Percentiles rank a stretch among this genome's conserved stretches.
These are phyloP conservation scores for Pandion haliaetus DNA, from an alignment of 2,113 vertebrate species.

Conservation along the genomic window DNA sequence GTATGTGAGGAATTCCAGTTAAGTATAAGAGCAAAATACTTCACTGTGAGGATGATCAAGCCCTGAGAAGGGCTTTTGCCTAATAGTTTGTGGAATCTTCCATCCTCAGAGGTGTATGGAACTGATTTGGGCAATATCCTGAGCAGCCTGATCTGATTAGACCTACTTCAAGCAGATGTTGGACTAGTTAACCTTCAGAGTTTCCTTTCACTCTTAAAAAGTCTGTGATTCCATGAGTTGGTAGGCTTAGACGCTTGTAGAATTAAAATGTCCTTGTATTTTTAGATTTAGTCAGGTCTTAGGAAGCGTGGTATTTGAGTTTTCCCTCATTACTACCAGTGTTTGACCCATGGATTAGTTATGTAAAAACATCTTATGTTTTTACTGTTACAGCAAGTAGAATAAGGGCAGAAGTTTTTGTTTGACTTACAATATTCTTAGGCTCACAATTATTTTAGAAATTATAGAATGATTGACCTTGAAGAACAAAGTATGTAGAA, in stretches of 20 bases:
- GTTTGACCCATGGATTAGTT: neutral
- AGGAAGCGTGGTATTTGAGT: neutral
- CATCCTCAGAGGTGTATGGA: accelerated
- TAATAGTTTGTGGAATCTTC: neutral
- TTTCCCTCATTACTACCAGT: neutral
- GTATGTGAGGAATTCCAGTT: neutral
- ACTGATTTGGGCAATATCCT: neutral
- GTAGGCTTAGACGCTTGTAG: neutral
- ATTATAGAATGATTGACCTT: neutral
- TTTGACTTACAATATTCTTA: neutral
- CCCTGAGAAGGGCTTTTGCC: neutral
- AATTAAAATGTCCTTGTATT: neutral
- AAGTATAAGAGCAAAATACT: neutral
- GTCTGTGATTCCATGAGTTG: neutral
- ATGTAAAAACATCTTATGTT: neutral
- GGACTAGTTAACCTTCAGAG: neutral
- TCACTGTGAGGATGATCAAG: neutral
- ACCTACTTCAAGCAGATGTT: neutral
- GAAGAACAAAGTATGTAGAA: neutral
- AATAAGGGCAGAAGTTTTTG: neutral
- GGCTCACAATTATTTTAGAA: neutral
- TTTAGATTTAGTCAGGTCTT: conserved; percentile 42
- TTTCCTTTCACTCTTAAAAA: neutral
- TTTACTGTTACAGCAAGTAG: neutral
- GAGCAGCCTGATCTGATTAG: neutral